Evolutionary conservation across 2,797 vertebrate genomes (phyloP).

Genomic region (Cynodonichthys magdalenae): DNA sequence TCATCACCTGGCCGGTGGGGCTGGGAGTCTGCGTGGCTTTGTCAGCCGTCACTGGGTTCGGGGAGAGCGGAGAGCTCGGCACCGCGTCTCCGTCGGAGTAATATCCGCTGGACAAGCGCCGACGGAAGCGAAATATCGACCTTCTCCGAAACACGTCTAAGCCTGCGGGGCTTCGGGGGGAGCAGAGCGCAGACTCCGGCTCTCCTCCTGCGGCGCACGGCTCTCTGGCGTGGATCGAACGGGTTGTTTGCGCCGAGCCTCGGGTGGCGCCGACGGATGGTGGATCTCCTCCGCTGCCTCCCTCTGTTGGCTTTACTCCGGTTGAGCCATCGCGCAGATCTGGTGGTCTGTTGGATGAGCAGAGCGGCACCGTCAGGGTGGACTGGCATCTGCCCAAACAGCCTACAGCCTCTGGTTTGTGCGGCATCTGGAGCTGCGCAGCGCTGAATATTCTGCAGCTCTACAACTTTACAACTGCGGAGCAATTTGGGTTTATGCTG

Average conservation of each 20-base stretch:
- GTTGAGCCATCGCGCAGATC: constrained; percentile 84
- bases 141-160: constrained; percentile 84
- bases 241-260: constrained; percentile 51
- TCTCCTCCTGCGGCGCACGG: constrained; percentile 56
- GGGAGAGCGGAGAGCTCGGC: constrained; percentile 84
- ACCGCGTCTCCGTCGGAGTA: constrained; percentile 89
- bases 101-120: constrained; percentile 90
- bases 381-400: constrained; percentile 36
- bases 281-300: constrained; percentile 74
- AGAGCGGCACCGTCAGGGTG: constrained; percentile 70
- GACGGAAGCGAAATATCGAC: constrained; percentile 67
- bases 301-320: constrained; percentile 71
- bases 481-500: background rate
- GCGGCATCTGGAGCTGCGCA: constrained; percentile 6
- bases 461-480: background rate
- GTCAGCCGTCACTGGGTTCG: constrained; percentile 73
- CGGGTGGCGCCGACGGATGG: constrained; percentile 55
- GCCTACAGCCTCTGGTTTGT: constrained; percentile 11
- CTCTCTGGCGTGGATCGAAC: constrained; percentile 60
- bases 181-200: constrained; percentile 61
- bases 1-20: constrained; percentile 83
- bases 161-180: constrained; percentile 70
- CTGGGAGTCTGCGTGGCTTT: constrained; percentile 91
- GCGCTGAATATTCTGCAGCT: constrained; percentile 6
- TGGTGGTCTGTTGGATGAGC: constrained; percentile 82